Evolutionary conservation across 2,113 vertebrate genomes (phyloP), one percentile per base, ranked within the genome.

Genomic region (Plotosus lineatus): DNA sequence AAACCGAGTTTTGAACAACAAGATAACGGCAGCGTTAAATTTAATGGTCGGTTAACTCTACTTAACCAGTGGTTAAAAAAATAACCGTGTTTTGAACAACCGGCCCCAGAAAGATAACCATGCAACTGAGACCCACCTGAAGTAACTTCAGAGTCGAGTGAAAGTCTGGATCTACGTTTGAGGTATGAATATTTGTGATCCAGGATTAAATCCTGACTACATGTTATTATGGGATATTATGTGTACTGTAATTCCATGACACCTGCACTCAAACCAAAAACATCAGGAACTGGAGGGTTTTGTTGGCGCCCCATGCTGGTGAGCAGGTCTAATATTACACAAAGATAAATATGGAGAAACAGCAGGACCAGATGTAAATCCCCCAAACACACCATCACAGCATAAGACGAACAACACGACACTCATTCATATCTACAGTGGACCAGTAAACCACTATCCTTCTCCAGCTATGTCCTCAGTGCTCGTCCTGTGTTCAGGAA

Each of bases 251-350:
- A n/a, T n/a, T n/a, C n/a, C n/a, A n/a, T n/a, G 55, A 53, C n/a
- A 75, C 12, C 4, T 60, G 50, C 46, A 15, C 17, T 79, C 21
- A 6, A 61, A 33, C 83, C 82, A 78, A 7, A 28, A 48, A 44
- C 65, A 71, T 80, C 48, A 46, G 19, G 10, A 36, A 19, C 56
- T 73, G 40, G 21, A 26, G 2, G 63, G 61, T 51, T 77, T 69
- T 26, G 28, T 31, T 66, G 77, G 31, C 42, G 36, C 60, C 53
- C 42, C 33, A 68, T 75, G 66, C 46, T 38, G 66, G 55, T 48
- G 31, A 65, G 79, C 15, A 28, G 55, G 17, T 65, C 73, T 68
- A 81, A 46, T 81, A 81, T 75, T 44, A 69, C 46, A 77, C 14
- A 31, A 72, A 33, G 81, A 26, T 53, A 58, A 53, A 26, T 0